Evolutionary conservation across 2,797 vertebrate species (phyloP), one percentile per base, ranked within the genome.

Genomic region (Amblyraja radiata): DNA sequence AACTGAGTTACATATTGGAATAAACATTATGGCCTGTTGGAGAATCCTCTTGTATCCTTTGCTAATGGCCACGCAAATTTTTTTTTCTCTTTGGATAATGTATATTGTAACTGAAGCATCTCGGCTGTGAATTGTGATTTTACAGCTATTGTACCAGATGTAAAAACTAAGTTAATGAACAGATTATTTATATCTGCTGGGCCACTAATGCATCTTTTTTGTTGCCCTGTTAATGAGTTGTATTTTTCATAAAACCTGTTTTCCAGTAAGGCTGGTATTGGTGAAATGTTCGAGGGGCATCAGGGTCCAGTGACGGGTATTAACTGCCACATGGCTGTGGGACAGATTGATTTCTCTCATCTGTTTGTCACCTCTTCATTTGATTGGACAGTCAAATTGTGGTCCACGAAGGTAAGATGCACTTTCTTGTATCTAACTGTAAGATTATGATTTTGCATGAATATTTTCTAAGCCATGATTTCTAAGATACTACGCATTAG

Each of bases 301-400:
- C 98, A 99, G 95, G 98, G 98, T 92, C 98, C 99, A 0, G 98
- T 99, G 93, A 99, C 98, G 0, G 98, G 98, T 95, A 97, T 99
- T 96, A 99, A 98, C 93, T 99, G 98, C 94, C 99, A 99, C 95
- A 97, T 97, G 95, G 98, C 98, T 0, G 97, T 98, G 94, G 98
- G 98, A 71, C 97, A 98, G 0, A 96, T 99, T 0, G 98, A 99
- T 95, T 99, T 99, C 94, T 99, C 98, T 84, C 99, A 99, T 95
- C 97, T 99, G 92, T 99, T 99, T 94, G 97, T 98, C 95, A 98
- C 98, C 0, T 99, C 98, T 0, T 99, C 99, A 1, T 99, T 99
- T 93, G 98, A 99, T 96, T 99, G 98, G 98, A 99, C 98, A 28
- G 97, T 99, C 95, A 99, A 99, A 95, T 95, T 99, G 93, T 99